Base-by-base conservation (phyloP, 2,113 vertebrate genomes). In the Gorsachius goisagi region DNA sequence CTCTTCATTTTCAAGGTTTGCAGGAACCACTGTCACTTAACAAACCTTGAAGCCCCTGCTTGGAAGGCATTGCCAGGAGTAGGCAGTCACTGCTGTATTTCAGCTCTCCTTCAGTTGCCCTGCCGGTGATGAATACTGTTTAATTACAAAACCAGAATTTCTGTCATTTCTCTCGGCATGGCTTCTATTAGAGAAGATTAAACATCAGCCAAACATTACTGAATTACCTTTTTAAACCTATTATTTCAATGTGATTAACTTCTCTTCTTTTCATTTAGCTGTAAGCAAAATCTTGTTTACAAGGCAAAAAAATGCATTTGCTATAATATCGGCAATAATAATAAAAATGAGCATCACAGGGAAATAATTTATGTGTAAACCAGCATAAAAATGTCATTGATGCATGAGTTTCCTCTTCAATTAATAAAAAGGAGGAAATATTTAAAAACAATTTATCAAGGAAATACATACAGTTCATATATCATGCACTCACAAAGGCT, bases 391-490 rank as follows among this genome's bases (percentile, higher is more conserved):
- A 98, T 99, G 99, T 98, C 99, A 99, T 98, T 99, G 99, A 99
- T 99, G 97, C 99, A 99, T 99, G 99, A 98, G 98, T 98, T 98
- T 99, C 98, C 99, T 99, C 98, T 99, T 98, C 98, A 98, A 98
- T 99, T 99, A 99, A 99, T 99, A 99, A 99, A 99, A 98, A 98
- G 98, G 98, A 99, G 99, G 99, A 99, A 99, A 99, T 99, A 99
- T 99, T 98, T 98, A 98, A 99, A 99, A 99, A 99, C 98, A 99
- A 99, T 99, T 99, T 98, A 99, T 99, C 98, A 99, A 98, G 93
- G 94, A 98, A 98, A 98, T 98, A 98, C 98, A 99, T 98, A 98
- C 98, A 98, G 98, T 97, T 98, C 98, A 99, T 99, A 99, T 95
- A 99, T 99, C 99, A 99, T 98, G 98, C 98, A 98, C 99, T 99